Evolutionary conservation across 1,140 invertebrate species (phyloP).

Genomic region (Portunus trituberculatus): DNA sequence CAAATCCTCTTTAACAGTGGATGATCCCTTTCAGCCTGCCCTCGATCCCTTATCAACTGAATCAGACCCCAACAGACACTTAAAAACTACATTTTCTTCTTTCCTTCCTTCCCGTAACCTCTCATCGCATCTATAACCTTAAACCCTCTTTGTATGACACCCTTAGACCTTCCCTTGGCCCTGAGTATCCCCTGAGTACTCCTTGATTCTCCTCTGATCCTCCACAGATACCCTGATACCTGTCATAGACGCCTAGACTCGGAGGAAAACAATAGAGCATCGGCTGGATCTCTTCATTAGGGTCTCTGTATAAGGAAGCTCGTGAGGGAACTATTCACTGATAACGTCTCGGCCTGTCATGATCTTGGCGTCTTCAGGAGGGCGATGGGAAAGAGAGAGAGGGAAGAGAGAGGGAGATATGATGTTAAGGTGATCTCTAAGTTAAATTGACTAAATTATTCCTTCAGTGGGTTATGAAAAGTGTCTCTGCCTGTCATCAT

Average conservation of each 20-base stretch:
- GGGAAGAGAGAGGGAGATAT: background rate
- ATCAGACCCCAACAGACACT: background rate
- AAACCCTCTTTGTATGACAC: background rate
- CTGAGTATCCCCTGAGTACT: background rate
- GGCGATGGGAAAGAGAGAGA: background rate
- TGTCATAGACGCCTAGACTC: background rate
- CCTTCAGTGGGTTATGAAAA: too few relatives aligned
- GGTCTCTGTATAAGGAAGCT: background rate
- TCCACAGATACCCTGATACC: too few relatives aligned
- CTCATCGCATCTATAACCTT: background rate
- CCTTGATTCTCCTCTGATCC: background rate
- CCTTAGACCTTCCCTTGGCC: background rate
- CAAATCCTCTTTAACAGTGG: background rate
- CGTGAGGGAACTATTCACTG: background rate
- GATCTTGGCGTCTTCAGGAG: background rate
- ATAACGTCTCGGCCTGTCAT: background rate
- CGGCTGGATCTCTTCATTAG: background rate
- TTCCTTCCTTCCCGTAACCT: background rate
- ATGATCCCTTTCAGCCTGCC: background rate
- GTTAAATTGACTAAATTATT: background rate
- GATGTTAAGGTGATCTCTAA: background rate
- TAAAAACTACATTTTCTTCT: background rate
- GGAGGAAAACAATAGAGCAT: constrained; percentile 9
- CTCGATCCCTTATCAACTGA: background rate
- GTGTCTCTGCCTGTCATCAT: too few relatives aligned